Evolutionary conservation across 2,888 invertebrate genomes (phyloP).

Genomic region (Aleiodes leptofemur): DNA sequence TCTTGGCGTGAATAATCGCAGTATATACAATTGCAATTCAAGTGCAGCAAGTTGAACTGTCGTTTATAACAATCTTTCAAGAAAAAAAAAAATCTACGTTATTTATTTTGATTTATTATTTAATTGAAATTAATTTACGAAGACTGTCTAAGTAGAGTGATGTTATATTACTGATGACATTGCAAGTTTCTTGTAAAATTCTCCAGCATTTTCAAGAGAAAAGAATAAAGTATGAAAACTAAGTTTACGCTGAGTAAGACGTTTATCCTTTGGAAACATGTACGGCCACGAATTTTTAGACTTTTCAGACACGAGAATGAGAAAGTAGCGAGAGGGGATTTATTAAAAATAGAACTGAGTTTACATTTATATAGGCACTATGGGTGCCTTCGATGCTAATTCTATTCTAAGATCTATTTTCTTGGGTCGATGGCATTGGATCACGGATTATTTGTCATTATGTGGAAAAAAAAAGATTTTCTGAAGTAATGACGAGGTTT

Average conservation of each 20-base stretch:
- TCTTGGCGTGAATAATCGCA: constrained; percentile 37
- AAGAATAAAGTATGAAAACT: constrained; percentile 5
- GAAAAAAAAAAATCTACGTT: not conserved
- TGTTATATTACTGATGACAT: constrained; percentile 36
- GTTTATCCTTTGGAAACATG: constrained; percentile 50
- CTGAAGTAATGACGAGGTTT: too few relatives aligned
- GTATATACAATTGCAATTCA: constrained; percentile 4
- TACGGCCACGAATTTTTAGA: constrained; percentile 47
- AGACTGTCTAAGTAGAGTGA: constrained; percentile 9
- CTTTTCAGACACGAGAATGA: not conserved
- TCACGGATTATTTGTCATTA: too few relatives aligned
- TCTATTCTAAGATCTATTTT: too few relatives aligned
- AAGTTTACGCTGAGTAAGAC: constrained; percentile 20
- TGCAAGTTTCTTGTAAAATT: constrained; percentile 37
- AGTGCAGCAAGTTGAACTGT: not conserved
- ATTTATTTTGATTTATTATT: constrained; percentile 5
- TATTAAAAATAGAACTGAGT: constrained; percentile 55
- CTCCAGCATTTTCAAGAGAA: constrained; percentile 24
- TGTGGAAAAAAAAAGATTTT: too few relatives aligned
- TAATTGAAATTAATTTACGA: constrained; percentile 14
- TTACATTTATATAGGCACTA: constrained; percentile 45
- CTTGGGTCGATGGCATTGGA: too few relatives aligned
- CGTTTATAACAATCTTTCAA: not conserved
- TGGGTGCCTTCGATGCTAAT: not conserved
- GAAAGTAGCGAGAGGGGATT: constrained; percentile 21